These are phyloP conservation scores for Andrena dorsata DNA, from an alignment of 2,888 invertebrate genomes.

Conservation along the genomic window DNA sequence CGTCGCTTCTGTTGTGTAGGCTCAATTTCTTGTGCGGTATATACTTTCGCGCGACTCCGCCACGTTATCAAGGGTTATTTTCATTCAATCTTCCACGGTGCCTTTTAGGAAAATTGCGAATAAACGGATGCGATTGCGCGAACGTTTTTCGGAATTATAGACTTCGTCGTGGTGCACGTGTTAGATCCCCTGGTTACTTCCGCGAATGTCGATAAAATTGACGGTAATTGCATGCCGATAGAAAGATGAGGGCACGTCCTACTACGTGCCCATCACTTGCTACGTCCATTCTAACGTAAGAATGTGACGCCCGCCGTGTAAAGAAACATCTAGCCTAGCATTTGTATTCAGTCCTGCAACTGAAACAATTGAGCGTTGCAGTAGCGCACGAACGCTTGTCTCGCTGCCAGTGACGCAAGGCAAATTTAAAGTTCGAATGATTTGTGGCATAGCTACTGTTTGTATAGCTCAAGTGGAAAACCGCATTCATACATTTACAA, in stretches of 20 bases:
- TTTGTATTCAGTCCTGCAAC: constrained; percentile 5
- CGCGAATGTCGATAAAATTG: constrained; percentile 61
- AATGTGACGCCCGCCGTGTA: background rate
- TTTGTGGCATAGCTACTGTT: background rate
- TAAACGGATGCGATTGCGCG: constrained; percentile 52
- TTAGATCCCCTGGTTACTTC: constrained; percentile 37
- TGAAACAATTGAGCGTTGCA: constrained; percentile 2
- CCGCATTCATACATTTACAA: background rate
- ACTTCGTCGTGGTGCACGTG: constrained; percentile 35
- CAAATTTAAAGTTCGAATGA: background rate
- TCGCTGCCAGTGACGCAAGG: background rate
- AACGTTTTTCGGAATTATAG: constrained; percentile 60
- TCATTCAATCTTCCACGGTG: constrained; percentile 40
- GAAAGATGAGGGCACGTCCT: constrained; percentile 28
- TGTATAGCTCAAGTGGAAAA: background rate
- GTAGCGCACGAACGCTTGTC: constrained; percentile 7
- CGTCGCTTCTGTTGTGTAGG: constrained; percentile 6
- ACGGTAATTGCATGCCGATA: constrained; percentile 55
- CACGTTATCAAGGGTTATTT: constrained; percentile 54
- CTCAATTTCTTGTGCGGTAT: constrained; percentile 16
- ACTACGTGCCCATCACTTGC: constrained; percentile 17
- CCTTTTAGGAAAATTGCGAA: constrained; percentile 60
- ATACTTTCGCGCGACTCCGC: constrained; percentile 20
- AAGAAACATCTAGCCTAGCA: background rate
- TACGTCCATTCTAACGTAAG: background rate